Evolutionary conservation across 2,113 vertebrate genomes (phyloP), one percentile per base, ranked within the genome.

Genomic region (Perccottus glenii): DNA sequence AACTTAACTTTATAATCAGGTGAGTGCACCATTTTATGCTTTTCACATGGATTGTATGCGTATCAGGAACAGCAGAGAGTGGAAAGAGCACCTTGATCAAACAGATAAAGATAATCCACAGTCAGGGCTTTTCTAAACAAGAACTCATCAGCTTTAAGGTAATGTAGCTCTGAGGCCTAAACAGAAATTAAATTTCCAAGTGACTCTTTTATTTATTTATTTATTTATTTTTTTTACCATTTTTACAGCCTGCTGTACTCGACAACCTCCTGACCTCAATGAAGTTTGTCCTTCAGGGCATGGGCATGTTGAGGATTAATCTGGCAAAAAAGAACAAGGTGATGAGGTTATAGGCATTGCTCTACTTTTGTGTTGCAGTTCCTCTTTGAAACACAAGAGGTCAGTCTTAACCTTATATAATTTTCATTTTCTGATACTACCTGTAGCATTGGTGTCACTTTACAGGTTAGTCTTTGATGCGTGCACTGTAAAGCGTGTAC

Each of bases 251-350:
- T 11, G 91, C 93, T 1, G 86, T 93, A 2, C 64, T 93, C 4
- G 92, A 94, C 56, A 94, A 94, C 75, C 90, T 94, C 5, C 73
- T 94, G 59, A 93, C 84, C 36, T 94, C 93, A 0, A 92, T 93
- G 90, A 94, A 93, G 91, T 88, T 91, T 78, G 92, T 94, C 40
- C 89, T 94, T 12, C 88, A 64, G 10, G 93, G 92, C 36, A 94
- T 93, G 93, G 92, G 93, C 0, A 81, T 86, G 60, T 86, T 94
- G 52, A 73, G 92, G 62, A 88, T 94, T 50, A 93, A 93, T 75
- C 86, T 94, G 5, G 81, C 89, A 83, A 85, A 79, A 70, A 92
- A 90, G 47, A 93, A 94, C 76, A 92, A 91, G 86, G 93, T 92
- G 27, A 60, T 42, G 0, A 50, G 2, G 35, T 50, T 19, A 14